phyloP scores from a whole-genome alignment of 2,113 vertebrate species.

The Microcebus murinus region DNA sequence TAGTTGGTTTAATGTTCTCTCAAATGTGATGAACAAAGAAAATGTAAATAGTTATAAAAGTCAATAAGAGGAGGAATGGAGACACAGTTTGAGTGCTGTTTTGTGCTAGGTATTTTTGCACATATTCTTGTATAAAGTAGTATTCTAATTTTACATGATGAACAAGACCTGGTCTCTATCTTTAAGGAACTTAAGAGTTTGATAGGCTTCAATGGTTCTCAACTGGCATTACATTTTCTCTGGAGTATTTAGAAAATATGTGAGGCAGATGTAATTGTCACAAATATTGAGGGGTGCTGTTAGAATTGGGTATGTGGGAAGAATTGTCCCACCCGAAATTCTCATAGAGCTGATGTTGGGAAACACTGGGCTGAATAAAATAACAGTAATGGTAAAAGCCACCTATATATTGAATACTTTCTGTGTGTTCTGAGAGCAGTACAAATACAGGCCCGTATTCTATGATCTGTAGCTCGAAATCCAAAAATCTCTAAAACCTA shows the following conservation, averaged over 20 bases:
- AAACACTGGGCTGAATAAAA: not conserved
- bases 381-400: not conserved
- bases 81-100: not conserved
- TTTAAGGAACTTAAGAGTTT: slow-evolving; percentile 6
- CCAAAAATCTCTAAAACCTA: not conserved
- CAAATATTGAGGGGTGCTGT: not conserved
- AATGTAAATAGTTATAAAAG: slow-evolving; percentile 34
- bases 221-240: not conserved
- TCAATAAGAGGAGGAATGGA: not conserved
- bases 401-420: not conserved
- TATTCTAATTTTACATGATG: not conserved
- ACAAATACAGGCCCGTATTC: not conserved
- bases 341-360: not conserved
- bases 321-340: not conserved
- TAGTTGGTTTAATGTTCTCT: slow-evolving; percentile 26
- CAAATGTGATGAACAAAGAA: not conserved
- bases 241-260: slow-evolving; percentile 6
- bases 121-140: not conserved
- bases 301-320: not conserved
- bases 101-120: not conserved
- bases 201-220: not conserved
- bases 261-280: not conserved
- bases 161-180: not conserved
- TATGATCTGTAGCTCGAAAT: not conserved
- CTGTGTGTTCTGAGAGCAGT: not conserved